These are phyloP conservation scores for Sminthurinus aureus DNA, from an alignment of 2,888 invertebrate genomes.

Conservation along the genomic window DNA sequence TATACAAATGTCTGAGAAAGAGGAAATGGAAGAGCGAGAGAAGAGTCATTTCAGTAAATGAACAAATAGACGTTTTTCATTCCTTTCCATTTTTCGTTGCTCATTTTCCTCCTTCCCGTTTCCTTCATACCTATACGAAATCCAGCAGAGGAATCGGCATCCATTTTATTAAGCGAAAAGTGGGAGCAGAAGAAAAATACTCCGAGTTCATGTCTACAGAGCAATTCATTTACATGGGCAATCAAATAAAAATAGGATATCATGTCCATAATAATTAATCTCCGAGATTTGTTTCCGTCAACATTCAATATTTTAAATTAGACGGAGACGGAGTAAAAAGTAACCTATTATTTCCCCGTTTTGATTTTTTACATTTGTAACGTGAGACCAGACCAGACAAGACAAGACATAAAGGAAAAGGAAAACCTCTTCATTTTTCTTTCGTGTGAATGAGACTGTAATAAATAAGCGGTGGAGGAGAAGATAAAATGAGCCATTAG, in stretches of 20 bases:
- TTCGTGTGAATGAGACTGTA: not conserved
- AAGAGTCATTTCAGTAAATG: conserved; percentile 15
- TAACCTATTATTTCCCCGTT: too few relatives aligned
- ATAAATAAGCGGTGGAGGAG: not conserved
- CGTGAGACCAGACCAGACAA: too few relatives aligned
- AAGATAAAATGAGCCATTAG: conserved; percentile 32
- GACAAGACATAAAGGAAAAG: not conserved
- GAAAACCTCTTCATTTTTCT: not conserved
- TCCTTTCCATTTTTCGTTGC: not conserved
- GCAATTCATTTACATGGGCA: conserved; percentile 30
- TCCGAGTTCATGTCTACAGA: too few relatives aligned
- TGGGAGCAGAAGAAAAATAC: not conserved
- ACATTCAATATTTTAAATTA: too few relatives aligned
- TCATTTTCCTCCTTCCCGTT: too few relatives aligned
- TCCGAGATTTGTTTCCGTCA: not conserved
- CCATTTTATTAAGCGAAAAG: not conserved
- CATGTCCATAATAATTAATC: too few relatives aligned
- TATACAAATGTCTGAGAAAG: too few relatives aligned
- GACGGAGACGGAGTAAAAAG: too few relatives aligned
- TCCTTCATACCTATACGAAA: too few relatives aligned
- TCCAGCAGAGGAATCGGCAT: too few relatives aligned
- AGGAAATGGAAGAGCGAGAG: too few relatives aligned
- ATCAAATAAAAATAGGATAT: conserved; percentile 22
- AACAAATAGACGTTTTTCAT: conserved; percentile 33
- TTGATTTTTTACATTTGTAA: too few relatives aligned